phyloP scores from a whole-genome alignment of 2,113 vertebrate genomes.

The Lepisosteus oculatus region DNA sequence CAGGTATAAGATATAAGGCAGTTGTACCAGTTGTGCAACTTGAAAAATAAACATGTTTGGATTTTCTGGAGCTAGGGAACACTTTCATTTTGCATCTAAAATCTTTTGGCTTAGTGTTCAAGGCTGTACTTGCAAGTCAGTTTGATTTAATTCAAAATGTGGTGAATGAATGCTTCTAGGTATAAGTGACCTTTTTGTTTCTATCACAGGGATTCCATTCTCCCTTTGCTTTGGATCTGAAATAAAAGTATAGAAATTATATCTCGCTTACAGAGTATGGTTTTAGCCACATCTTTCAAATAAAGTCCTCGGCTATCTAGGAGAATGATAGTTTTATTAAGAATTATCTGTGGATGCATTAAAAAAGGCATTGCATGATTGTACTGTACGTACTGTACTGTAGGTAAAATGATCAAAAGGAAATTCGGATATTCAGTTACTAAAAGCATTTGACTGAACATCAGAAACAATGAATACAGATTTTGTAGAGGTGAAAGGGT shows the following conservation, averaged over 20 bases:
- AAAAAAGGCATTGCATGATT: background rate
- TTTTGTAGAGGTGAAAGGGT: constrained; percentile 30
- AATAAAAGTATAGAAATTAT: too few species aligned
- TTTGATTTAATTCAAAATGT: background rate
- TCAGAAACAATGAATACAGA: constrained; percentile 15
- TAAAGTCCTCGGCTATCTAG: too few species aligned
- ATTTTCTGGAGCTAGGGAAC: too few species aligned
- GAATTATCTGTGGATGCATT: background rate
- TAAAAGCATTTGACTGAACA: constrained; percentile 6
- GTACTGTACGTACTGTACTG: background rate
- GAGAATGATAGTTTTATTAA: background rate
- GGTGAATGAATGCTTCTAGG: background rate
- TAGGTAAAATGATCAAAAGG: constrained; percentile 26
- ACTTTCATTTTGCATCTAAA: too few species aligned
- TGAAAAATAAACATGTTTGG: background rate
- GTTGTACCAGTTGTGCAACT: background rate
- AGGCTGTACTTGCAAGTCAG: background rate
- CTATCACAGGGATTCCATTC: background rate
- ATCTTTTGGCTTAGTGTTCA: too few species aligned
- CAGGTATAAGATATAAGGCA: too few species aligned
- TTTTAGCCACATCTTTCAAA: too few species aligned
- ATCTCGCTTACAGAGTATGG: too few species aligned
- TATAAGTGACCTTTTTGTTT: background rate
- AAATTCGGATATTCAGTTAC: constrained; percentile 2
- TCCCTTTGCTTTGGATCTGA: too few species aligned